Evolutionary conservation across 2,888 invertebrate species (phyloP).

Genomic region (Andricus quercusramuli): DNA sequence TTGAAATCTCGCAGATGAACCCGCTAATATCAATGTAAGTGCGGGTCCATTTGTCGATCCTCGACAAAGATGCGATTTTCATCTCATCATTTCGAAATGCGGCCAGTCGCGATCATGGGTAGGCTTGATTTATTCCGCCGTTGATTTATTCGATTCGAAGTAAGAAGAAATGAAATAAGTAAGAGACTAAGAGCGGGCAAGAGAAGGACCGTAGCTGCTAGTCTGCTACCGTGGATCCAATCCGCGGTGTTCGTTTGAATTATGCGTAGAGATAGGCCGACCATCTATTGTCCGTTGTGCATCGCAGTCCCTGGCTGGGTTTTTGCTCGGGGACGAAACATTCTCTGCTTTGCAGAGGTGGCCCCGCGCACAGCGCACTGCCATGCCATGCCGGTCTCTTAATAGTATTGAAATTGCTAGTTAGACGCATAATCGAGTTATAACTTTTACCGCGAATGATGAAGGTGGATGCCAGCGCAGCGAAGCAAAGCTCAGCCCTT

Average conservation of each 20-base stretch:
- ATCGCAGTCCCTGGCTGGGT: constrained; percentile 47
- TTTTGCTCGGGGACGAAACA: constrained; percentile 66
- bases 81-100: constrained; percentile 32
- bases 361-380: constrained; percentile 42
- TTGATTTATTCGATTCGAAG: constrained; percentile 40
- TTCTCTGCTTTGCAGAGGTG: constrained; percentile 52
- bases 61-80: constrained; percentile 27
- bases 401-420: constrained; percentile 77
- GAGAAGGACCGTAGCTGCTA: constrained; percentile 40
- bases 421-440: constrained; percentile 76
- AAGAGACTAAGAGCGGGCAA: constrained; percentile 40
- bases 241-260: constrained; percentile 69
- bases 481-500: constrained; percentile 33
- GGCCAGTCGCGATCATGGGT: constrained; percentile 21
- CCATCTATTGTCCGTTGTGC: constrained; percentile 66
- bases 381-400: constrained; percentile 64
- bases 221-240: constrained; percentile 69
- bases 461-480: constrained; percentile 58
- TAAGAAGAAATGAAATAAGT: constrained; percentile 30
- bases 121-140: constrained; percentile 12
- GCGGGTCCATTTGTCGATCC: constrained; percentile 20
- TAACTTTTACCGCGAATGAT: constrained; percentile 73
- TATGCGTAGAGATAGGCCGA: constrained; percentile 66
- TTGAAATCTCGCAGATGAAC: background rate
- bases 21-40: constrained; percentile 17